These are phyloP conservation scores for Origma solitaria DNA, from an alignment of 2,113 vertebrate species.

Conservation along the genomic window DNA sequence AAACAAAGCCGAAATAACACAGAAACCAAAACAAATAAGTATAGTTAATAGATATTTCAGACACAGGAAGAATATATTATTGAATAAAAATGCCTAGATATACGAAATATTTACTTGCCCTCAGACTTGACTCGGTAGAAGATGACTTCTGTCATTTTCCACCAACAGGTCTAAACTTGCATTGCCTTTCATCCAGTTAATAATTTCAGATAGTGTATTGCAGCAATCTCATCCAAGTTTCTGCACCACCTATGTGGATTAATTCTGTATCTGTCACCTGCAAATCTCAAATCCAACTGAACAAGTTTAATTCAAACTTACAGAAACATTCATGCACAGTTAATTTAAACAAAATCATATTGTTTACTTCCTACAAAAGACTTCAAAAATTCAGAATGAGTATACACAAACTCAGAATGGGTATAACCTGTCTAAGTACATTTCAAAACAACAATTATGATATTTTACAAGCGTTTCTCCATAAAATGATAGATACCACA, in stretches of 20 bases:
- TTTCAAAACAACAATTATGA: background rate
- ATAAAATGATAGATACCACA: background rate
- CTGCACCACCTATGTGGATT: background rate
- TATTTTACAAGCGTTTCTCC: background rate
- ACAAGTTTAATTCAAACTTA: background rate
- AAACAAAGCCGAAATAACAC: background rate
- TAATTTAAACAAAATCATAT: background rate
- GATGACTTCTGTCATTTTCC: background rate
- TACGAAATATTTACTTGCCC: background rate
- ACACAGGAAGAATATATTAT: background rate
- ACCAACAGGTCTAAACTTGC: background rate
- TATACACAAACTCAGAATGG: background rate
- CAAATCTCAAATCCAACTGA: background rate
- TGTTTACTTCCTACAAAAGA: background rate
- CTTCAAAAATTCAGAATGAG: background rate
- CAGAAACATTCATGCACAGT: background rate
- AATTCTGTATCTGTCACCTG: background rate
- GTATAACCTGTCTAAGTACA: background rate
- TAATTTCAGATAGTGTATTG: background rate
- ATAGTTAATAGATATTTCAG: background rate
- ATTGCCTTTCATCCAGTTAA: background rate
- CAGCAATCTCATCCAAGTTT: background rate
- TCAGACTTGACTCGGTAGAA: background rate
- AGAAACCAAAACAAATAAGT: background rate
- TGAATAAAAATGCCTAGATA: background rate